A percentile compares a stretch with the other conserved stretches of the same genome.
Conservation (phyloP, 2,888 invertebrate species). For the Morpho deidamia region DNA sequence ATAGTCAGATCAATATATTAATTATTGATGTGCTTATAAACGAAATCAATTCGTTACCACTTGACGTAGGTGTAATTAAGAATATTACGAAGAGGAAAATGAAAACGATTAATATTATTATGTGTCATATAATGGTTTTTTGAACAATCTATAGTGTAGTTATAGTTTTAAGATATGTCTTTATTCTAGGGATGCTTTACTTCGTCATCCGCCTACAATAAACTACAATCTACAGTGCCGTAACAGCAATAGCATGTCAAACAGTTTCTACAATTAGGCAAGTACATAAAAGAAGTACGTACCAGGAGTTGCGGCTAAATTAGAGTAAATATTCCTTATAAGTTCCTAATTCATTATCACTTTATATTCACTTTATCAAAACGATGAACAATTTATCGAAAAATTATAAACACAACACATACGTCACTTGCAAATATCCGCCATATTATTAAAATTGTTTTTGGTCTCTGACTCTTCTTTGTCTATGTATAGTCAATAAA, state of each 20-base stretch:
- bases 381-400: conserved; percentile 26
- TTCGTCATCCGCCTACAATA: conserved; percentile 49
- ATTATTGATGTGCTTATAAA: too few species aligned
- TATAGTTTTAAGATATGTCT: neutral
- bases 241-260: conserved; percentile 33
- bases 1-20: too few species aligned
- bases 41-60: too few species aligned
- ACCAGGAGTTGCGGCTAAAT: conserved; percentile 34
- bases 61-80: too few species aligned
- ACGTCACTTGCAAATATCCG: conserved; percentile 66
- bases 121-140: too few species aligned
- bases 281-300: conserved; percentile 32
- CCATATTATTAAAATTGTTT: conserved; percentile 65
- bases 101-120: too few species aligned
- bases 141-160: too few species aligned
- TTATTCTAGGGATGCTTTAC: conserved; percentile 3
- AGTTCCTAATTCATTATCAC: conserved; percentile 47
- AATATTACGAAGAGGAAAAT: too few species aligned
- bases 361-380: conserved; percentile 41
- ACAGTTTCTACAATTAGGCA: conserved; percentile 30
- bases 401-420: conserved; percentile 71
- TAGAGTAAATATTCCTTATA: conserved; percentile 6
- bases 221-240: conserved; percentile 32
- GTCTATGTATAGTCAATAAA: conserved; percentile 6
- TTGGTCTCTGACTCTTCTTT: conserved; percentile 16